A percentile compares a stretch with the other conserved stretches of the same genome.
Conservation (phyloP, 2,888 invertebrate species). For the Acronicta aceris region DNA sequence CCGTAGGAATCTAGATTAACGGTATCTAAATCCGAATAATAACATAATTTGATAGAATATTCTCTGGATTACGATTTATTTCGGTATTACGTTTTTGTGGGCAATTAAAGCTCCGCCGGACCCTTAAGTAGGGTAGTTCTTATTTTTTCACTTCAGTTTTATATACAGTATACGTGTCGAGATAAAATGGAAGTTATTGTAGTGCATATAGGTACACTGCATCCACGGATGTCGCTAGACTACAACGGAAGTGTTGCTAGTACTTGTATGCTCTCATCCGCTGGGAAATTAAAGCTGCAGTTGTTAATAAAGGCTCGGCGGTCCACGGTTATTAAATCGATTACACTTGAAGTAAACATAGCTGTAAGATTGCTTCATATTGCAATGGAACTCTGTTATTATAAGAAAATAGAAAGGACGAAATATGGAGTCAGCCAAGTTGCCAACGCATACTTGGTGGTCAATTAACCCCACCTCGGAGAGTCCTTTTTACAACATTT, state of each 20-base stretch:
- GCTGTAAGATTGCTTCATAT: not conserved
- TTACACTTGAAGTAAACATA: conserved; percentile 11
- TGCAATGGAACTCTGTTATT: not conserved
- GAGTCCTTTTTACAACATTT: no score
- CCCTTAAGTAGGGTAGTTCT: no score
- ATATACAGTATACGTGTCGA: not conserved
- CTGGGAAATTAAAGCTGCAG: conserved; percentile 49
- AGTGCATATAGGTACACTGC: conserved; percentile 28
- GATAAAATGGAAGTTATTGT: conserved; percentile 47
- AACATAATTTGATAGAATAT: no score
- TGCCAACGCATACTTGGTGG: no score
- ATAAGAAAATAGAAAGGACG: not conserved
- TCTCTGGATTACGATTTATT: no score
- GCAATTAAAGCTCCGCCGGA: no score
- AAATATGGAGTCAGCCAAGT: no score
- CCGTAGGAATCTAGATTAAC: no score
- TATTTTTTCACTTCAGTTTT: no score
- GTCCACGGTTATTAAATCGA: conserved; percentile 31
- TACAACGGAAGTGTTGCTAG: conserved; percentile 13
- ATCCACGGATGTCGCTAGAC: conserved; percentile 10
- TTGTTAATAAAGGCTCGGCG: conserved; percentile 25
- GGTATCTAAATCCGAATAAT: no score
- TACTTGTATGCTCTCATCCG: conserved; percentile 22
- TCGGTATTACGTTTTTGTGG: no score
- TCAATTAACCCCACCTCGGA: no score